phyloP scores from a whole-genome alignment of 2,113 vertebrate species.

The Scolopax mira region DNA sequence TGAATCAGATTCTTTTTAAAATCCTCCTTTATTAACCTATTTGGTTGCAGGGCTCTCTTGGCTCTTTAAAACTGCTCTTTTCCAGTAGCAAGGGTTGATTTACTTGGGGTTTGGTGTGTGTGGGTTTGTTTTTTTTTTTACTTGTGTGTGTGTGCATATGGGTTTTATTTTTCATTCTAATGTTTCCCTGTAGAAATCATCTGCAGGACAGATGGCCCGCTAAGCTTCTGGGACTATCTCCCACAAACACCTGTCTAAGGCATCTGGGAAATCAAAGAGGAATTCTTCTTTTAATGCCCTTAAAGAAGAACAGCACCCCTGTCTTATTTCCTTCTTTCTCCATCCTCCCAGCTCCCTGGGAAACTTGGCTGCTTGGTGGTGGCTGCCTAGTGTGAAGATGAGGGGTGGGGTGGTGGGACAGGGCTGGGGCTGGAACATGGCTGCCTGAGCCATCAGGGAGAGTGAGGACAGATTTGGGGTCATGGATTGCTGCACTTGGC shows the following conservation, averaged over 20 bases:
- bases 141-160: not conserved
- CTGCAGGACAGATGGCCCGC: constrained; percentile 30
- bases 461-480: not conserved
- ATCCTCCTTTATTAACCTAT: not conserved
- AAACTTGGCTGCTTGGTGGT: not conserved
- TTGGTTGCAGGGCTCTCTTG: not conserved
- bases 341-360: not conserved
- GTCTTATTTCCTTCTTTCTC: not conserved
- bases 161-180: constrained; percentile 31
- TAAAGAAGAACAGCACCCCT: not conserved
- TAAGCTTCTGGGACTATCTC: constrained; percentile 18
- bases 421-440: not conserved
- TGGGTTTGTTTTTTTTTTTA: not conserved
- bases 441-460: not conserved
- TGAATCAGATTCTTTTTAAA: not conserved
- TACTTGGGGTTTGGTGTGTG: not conserved
- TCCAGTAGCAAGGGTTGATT: not conserved
- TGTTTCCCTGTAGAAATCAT: constrained; percentile 3
- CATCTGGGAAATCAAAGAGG: constrained; percentile 11
- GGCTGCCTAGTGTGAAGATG: not conserved
- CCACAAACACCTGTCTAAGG: constrained; percentile 32
- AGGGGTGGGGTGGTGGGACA: not conserved
- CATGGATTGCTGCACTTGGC: not conserved
- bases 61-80: not conserved
- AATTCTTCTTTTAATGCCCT: not conserved